These are phyloP conservation scores for Pogonomyrmex barbatus DNA, from an alignment of 1,140 invertebrate species.

Conservation along the genomic window DNA sequence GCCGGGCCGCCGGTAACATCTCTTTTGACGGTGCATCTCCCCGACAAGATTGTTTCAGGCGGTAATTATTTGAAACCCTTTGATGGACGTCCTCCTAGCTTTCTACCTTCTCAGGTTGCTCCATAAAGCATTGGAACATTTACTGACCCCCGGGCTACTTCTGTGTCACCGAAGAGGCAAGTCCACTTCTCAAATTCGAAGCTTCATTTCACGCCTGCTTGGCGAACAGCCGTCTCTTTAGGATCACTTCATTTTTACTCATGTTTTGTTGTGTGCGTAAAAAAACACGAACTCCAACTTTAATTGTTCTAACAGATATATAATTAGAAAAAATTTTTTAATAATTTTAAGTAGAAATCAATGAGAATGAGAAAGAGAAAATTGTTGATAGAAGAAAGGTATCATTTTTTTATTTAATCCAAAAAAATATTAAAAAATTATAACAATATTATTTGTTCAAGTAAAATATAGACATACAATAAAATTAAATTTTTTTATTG, in stretches of 20 bases:
- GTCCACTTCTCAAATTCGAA: slow-evolving; percentile 69
- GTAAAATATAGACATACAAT: background rate
- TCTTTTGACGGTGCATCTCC: slow-evolving; percentile 61
- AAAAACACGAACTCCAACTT: background rate
- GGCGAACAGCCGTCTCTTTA: slow-evolving; percentile 66
- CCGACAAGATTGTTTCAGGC: slow-evolving; percentile 52
- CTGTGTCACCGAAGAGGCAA: slow-evolving; percentile 36
- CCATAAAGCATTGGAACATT: slow-evolving; percentile 62
- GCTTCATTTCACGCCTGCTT: slow-evolving; percentile 80
- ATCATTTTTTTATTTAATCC: background rate
- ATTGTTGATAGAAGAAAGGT: background rate
- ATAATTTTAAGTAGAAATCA: background rate
- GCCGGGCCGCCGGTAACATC: background rate
- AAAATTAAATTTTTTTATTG: background rate
- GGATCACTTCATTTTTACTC: slow-evolving; percentile 54
- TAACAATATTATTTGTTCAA: background rate
- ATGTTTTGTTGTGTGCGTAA: background rate
- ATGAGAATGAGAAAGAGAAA: background rate
- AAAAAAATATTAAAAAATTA: background rate
- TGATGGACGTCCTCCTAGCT: slow-evolving; percentile 78
- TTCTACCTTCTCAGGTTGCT: slow-evolving; percentile 77
- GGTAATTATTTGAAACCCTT: slow-evolving; percentile 83
- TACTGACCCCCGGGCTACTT: slow-evolving; percentile 61
- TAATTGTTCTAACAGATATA: background rate
- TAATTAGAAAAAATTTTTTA: background rate